Percentiles rank a stretch among this genome's conserved stretches.
These are phyloP conservation scores for Pseudomyrmex dendroicus DNA, from an alignment of 1,140 invertebrate species.

Conservation along the genomic window DNA sequence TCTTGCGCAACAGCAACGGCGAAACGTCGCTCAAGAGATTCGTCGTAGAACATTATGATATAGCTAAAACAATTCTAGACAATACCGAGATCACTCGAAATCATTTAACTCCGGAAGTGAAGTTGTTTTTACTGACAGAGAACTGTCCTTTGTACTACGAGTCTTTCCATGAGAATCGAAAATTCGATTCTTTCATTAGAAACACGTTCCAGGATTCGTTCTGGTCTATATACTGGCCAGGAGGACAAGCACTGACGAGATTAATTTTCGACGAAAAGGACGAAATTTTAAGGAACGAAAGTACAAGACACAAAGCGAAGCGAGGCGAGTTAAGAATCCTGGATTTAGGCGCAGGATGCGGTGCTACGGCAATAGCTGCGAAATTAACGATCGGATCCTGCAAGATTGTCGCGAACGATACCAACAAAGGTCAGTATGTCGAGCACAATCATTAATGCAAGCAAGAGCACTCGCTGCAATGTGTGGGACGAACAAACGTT, in stretches of 20 bases:
- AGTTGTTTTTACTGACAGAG: slow-evolving; percentile 85
- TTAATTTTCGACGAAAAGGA: slow-evolving; percentile 77
- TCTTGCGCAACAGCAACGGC: not conserved
- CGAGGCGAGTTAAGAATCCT: slow-evolving; percentile 69
- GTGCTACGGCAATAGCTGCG: slow-evolving; percentile 82
- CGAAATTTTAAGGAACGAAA: slow-evolving; percentile 18
- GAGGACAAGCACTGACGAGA: slow-evolving; percentile 86
- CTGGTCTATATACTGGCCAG: slow-evolving; percentile 88
- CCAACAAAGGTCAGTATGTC: slow-evolving; percentile 79
- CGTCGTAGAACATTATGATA: not conserved
- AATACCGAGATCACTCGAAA: slow-evolving; percentile 72
- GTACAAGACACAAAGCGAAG: not conserved
- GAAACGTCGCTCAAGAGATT: not conserved
- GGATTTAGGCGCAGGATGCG: slow-evolving; percentile 83
- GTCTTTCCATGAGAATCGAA: slow-evolving; percentile 74
- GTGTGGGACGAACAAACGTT: too few relatives aligned
- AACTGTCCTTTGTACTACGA: slow-evolving; percentile 84
- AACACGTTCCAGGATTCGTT: slow-evolving; percentile 82
- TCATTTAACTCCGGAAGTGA: slow-evolving; percentile 86
- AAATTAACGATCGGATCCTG: slow-evolving; percentile 72
- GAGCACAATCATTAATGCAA: not conserved
- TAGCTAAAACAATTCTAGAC: slow-evolving; percentile 60
- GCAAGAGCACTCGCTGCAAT: not conserved
- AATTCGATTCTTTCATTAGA: slow-evolving; percentile 56
- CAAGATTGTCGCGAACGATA: slow-evolving; percentile 85